Base-by-base conservation (phyloP, 2,797 vertebrate species). In the Furcifer pardalis region DNA sequence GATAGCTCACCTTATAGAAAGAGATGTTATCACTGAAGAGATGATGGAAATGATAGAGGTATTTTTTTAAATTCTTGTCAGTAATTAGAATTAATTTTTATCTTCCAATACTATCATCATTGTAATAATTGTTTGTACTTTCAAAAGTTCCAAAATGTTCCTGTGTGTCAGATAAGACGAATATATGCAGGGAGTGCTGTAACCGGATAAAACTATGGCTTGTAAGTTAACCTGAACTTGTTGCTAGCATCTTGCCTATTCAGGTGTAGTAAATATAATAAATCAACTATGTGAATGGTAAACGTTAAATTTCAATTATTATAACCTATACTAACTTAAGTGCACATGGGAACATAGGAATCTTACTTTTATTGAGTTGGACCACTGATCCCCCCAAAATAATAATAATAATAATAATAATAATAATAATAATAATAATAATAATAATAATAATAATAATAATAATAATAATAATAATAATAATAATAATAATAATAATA, bases 1-100 rank as follows among this genome's bases (percentile, higher is more conserved):
- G 81, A 7, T 96, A 80, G 95, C 96, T 66, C 94, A 97, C 35
- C 92, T 97, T 68, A 79, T 96, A 8, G 94, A 95, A 83, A 94
- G 94, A 0, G 94, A 96, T 32, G 89, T 97, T 66, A 89, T 97
- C 85, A 97, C 96, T 9, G 0, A 85, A 8, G 94, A 94, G 83
- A 97, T 97, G 96, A 83, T 95, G 84, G 96, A 96, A 30, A 91
- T 78, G 15, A 95, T 97, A 87, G 94, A 95, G 96, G 96, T 96
- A 91, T 12, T 56, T 19, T 76, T 19, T 76, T 46, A 66, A n/a
- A n/a, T 21, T 35, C 23, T 75, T 76, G 52, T 76, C 23, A 30
- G 7, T 23, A 68, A 30, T 30, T 68, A 37, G 62, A 59, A 32
- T 56, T 79, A 63, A 46, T 60, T 84, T 78, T 27, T 59, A 72